These are phyloP conservation scores for Brachymystax lenok DNA, from an alignment of 2,797 vertebrate genomes.

Conservation along the genomic window DNA sequence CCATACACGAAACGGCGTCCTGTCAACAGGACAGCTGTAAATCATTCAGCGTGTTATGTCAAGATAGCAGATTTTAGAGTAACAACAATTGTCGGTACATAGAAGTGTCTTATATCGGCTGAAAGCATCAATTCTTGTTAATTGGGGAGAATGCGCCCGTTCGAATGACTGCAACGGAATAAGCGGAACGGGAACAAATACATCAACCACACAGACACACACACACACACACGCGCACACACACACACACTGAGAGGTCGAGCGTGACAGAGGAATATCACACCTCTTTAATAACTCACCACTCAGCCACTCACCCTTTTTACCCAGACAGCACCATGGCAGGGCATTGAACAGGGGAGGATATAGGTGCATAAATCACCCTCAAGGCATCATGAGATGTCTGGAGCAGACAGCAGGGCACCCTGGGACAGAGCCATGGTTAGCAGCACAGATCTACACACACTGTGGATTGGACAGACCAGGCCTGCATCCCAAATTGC, in stretches of 20 bases:
- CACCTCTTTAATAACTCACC: not conserved
- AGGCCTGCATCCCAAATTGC: not conserved
- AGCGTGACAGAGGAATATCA: conserved; percentile 9
- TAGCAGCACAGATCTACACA: not conserved
- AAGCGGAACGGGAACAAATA: no score
- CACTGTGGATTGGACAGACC: not conserved
- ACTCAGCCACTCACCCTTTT: not conserved
- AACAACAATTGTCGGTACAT: no score
- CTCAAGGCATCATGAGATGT: not conserved
- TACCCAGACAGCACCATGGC: not conserved
- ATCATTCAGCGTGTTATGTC: no score
- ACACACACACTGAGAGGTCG: not conserved
- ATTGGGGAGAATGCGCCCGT: no score
- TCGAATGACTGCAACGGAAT: no score
- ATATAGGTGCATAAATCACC: conserved; percentile 7
- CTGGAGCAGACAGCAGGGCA: conserved; percentile 3
- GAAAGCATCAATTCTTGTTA: no score
- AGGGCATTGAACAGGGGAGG: not conserved
- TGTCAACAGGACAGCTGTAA: no score
- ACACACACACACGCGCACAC: not conserved
- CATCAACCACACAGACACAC: not conserved
- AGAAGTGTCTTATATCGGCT: no score
- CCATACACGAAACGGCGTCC: no score
- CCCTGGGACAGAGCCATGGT: not conserved
- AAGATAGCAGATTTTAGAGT: no score